Base-by-base conservation (phyloP, 2,888 invertebrate genomes). In the Danaus chrysippus region DNA sequence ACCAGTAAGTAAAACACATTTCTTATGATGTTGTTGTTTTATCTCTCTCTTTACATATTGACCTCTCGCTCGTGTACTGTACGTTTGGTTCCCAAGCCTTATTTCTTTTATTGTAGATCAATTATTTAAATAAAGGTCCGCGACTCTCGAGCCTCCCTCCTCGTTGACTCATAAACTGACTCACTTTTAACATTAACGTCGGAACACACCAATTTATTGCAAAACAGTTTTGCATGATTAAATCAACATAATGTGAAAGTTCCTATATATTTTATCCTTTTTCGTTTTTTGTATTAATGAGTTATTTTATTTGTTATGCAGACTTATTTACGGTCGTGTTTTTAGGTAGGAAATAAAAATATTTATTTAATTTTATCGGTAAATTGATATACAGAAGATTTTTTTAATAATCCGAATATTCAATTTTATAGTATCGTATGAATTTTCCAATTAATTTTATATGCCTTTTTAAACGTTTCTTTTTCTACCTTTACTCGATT, bases 111-210 rank as follows among this genome's bases (percentile, higher is more conserved):
- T 62, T 42, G 58, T 61, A 61, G 61, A 66, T 66, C 59, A 61
- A 66, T 66, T 61, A 66, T 61, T 66, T 59, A 61, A 63, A 64
- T 57, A 66, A 59, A 64, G 66, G 64, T 66, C 59, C 23, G 23
- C 23, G 1, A 34, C 23, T 34, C 6, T 59, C 58, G 58, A 53
- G 64, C 59, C 59, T 59, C 59, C 61, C 64, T 61, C 67, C 56
- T 17, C 41, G 61, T 12, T 68, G 63, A 68, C 52, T 68, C 68
- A 66, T 54, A 54, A 54, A 64, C 12, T 68, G 68, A 68, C 65
- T 68, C 68, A 68, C 56, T 49, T 57, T 53, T 60, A 53, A 57
- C 61, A 56, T 64, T 62, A 54, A 58, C 17, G 44, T 43, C 23
- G 56, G 54, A 54, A 56, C 41, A 56, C 54, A 56, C 42, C 52